Conservation (phyloP, 2,888 invertebrate species). For the Microplitis deprimator region DNA sequence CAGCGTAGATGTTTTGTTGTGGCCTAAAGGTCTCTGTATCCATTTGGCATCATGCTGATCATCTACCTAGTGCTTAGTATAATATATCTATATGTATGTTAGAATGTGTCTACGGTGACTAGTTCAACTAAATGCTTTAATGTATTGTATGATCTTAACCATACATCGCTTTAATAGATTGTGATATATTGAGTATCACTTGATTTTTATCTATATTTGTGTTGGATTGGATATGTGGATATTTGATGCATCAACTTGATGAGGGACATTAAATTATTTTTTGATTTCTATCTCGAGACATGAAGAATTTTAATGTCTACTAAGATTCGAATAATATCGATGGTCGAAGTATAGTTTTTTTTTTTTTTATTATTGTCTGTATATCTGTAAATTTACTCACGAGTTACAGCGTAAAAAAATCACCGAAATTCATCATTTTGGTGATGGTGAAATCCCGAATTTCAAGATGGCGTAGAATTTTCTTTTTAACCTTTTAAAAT, state of each 20-base stretch:
- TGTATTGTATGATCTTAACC: background rate
- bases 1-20: background rate
- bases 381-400: too few species aligned
- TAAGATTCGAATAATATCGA: too few species aligned
- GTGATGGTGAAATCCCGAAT: too few species aligned
- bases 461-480: too few species aligned
- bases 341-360: too few species aligned
- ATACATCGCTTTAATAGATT: background rate
- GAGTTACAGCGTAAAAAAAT: too few species aligned
- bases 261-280: background rate
- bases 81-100: background rate
- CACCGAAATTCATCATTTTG: too few species aligned
- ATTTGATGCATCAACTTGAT: background rate
- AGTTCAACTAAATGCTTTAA: background rate
- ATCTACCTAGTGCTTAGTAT: constrained; percentile 20
- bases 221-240: background rate
- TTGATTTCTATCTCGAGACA: background rate
- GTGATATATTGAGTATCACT: background rate
- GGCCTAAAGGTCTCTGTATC: background rate
- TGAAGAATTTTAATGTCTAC: too few species aligned
- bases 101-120: background rate
- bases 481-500: too few species aligned
- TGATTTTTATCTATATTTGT: background rate
- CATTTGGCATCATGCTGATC: constrained; percentile 37
- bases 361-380: too few species aligned